A percentile compares a stretch with the other conserved stretches of the same genome.
Evolutionary conservation across 53 echinoderm and acorn worm genomes (phyloP).

Genomic region (Crossaster papposus): DNA sequence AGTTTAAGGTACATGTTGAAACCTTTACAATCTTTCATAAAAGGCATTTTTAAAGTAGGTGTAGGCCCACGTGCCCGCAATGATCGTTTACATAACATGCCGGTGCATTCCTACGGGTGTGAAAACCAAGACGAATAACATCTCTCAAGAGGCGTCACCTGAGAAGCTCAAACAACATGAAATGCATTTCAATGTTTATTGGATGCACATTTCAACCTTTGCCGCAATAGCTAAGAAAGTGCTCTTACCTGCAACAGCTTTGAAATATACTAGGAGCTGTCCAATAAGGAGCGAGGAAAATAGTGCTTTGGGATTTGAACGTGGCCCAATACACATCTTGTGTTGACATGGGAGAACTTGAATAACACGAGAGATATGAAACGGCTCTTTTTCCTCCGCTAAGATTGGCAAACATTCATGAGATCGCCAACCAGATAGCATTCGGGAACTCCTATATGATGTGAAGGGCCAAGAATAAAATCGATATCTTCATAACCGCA

Average conservation of each 20-base stretch:
- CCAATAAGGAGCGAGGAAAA: not conserved
- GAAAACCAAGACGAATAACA: too few relatives aligned
- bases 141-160: too few relatives aligned
- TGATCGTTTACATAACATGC: too few relatives aligned
- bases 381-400: not conserved
- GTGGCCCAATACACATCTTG: not conserved
- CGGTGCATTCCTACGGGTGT: too few relatives aligned
- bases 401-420: not conserved
- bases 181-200: too few relatives aligned
- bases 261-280: not conserved
- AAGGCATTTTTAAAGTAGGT: too few relatives aligned
- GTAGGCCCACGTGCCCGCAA: too few relatives aligned
- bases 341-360: not conserved
- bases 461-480: not conserved
- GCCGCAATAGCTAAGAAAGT: not conserved
- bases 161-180: too few relatives aligned
- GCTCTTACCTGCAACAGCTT: not conserved
- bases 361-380: too few relatives aligned
- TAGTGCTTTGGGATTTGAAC: not conserved
- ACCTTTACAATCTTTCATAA: too few relatives aligned
- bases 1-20: too few relatives aligned
- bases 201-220: not conserved
- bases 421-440: not conserved
- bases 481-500: not conserved
- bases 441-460: too few relatives aligned